Conservation (phyloP, 2,797 vertebrate genomes). For the Paratrypauchen microcephalus region DNA sequence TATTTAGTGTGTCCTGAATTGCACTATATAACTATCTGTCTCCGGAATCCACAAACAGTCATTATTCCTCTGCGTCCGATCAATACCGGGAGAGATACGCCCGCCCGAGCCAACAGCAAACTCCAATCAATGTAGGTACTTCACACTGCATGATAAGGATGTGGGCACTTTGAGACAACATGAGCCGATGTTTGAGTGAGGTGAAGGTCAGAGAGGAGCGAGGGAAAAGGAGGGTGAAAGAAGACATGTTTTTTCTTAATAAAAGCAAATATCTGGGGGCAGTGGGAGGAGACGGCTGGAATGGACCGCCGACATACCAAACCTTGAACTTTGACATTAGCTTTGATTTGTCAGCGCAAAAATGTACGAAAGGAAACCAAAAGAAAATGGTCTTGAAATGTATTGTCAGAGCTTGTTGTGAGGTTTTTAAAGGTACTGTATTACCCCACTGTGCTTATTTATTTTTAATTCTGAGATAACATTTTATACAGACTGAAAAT, state of each 20-base stretch:
- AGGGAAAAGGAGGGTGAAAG: slow-evolving; percentile 3
- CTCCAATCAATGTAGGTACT: slow-evolving; percentile 7
- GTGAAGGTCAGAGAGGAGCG: not conserved
- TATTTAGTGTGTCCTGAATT: not conserved
- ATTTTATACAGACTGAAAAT: too few species aligned
- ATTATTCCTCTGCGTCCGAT: not conserved
- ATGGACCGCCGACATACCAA: slow-evolving; percentile 2
- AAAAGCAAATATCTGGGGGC: slow-evolving; percentile 7
- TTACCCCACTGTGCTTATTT: too few species aligned
- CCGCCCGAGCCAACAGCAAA: slow-evolving; percentile 6
- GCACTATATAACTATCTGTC: not conserved
- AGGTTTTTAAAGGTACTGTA: not conserved
- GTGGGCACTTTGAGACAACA: not conserved
- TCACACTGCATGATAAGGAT: not conserved
- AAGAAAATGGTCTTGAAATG: not conserved
- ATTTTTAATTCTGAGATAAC: too few species aligned
- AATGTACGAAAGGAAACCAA: not conserved
- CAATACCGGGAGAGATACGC: not conserved
- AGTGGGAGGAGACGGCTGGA: slow-evolving; percentile 4
- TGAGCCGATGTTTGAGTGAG: not conserved
- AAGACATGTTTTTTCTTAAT: slow-evolving; percentile 1
- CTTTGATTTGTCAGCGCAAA: not conserved
- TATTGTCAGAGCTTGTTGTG: not conserved
- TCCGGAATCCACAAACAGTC: not conserved
- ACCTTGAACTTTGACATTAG: not conserved